Evolutionary conservation across 1,140 invertebrate genomes (phyloP), one percentile per base, ranked within the genome.

Genomic region (Chionoecetes opilio): DNA sequence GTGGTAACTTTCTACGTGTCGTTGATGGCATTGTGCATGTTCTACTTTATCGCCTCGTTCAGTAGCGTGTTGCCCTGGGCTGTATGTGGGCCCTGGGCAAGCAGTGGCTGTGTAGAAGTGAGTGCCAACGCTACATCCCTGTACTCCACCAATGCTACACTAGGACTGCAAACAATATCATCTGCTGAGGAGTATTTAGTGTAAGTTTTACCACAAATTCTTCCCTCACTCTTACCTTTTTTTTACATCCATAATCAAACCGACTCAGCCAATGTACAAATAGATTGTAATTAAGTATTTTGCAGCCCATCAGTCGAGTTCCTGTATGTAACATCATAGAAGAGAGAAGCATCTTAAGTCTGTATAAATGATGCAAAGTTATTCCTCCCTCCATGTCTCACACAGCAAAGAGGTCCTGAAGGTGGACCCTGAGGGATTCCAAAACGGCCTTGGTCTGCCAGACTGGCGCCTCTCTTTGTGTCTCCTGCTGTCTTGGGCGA

Each of bases 1-100:
- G 96, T 97, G 0, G 92, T 97, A 14, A 97, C 97, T 5, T 97
- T 97, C 95, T 97, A 97, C 94, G 97, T 97, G 37, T 96, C 96
- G 29, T 84, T 97, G 9, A 97, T 97, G 97, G 98, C 98, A 82
- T 98, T 98, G 98, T 98, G 98, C 82, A 98, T 99, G 46, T 98
- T 98, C 97, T 99, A 99, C 97, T 98, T 99, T 97, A 98, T 98
- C 95, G 98, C 98, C 35, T 98, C 98, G 96, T 96, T 96, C 92
- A 97, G 97, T 82, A 97, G 97, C 92, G 97, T 98, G 95, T 96
- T 99, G 93, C 98, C 98, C 0, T 99, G 98, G 98, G 98, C 98
- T 96, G 98, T 98, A 95, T 99, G 98, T 96, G 98, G 98, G 35
- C 34, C 87, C 89, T 93, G 96, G 95, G 63, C 95, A 11, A 31